Conservation (phyloP, 2,888 invertebrate species). For the Pyrgus malvae region DNA sequence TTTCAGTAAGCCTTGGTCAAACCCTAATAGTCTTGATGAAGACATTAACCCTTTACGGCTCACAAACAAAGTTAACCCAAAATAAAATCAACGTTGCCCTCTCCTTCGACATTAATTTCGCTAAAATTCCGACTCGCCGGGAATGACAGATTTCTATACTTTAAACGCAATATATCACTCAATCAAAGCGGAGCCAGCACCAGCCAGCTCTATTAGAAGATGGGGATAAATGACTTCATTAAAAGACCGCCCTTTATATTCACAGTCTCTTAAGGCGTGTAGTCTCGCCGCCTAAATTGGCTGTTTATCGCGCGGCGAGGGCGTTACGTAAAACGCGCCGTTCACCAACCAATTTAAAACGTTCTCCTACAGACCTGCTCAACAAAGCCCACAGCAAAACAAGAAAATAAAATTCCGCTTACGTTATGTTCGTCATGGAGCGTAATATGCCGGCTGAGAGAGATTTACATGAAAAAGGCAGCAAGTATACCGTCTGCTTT, state of each 20-base stretch:
- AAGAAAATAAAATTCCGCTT: conserved; percentile 60
- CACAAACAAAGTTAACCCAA: conserved; percentile 47
- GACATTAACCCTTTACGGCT: conserved; percentile 42
- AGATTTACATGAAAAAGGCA: conserved; percentile 47
- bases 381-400: conserved; percentile 59
- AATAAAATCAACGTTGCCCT: conserved; percentile 47
- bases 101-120: conserved; percentile 40
- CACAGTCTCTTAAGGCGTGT: conserved; percentile 48
- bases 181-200: conserved; percentile 45
- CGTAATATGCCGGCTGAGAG: conserved; percentile 43
- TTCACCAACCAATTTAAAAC: conserved; percentile 65
- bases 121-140: conserved; percentile 33
- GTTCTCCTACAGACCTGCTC: conserved; percentile 47
- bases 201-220: conserved; percentile 41
- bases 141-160: conserved; percentile 46
- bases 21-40: no score
- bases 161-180: conserved; percentile 48
- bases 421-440: conserved; percentile 38
- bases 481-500: conserved; percentile 12
- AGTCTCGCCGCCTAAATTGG: conserved; percentile 58
- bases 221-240: conserved; percentile 63
- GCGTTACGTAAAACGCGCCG: conserved; percentile 52
- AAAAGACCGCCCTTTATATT: conserved; percentile 54
- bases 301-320: conserved; percentile 58
- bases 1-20: not conserved